Evolutionary conservation across 2,888 invertebrate genomes (phyloP).

Genomic region (Rhyacophila evoluta): DNA sequence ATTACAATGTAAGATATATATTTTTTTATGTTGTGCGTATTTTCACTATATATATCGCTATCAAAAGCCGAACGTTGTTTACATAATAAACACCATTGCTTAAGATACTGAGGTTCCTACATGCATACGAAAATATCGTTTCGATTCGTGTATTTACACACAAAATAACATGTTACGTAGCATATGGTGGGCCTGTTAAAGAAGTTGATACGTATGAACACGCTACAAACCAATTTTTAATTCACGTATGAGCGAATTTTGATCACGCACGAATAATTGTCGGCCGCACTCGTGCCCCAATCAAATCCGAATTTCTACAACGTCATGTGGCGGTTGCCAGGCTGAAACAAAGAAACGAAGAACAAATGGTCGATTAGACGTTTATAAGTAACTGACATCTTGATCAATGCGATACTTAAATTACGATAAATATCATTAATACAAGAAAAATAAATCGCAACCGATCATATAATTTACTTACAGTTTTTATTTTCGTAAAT

Average conservation of each 20-base stretch:
- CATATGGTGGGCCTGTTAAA: neutral
- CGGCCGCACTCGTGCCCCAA: neutral
- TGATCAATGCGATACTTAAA: neutral
- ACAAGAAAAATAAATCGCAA: no score
- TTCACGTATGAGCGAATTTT: conserved; percentile 48
- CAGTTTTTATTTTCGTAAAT: no score
- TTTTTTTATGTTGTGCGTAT: no score
- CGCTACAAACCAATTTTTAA: conserved; percentile 55
- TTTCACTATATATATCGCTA: no score
- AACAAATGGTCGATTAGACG: no score
- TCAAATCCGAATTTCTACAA: conserved; percentile 23
- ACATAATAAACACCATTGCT: no score
- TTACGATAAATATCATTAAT: no score
- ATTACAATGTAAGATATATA: no score
- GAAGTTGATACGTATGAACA: conserved; percentile 34
- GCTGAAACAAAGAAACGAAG: neutral
- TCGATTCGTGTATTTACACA: neutral
- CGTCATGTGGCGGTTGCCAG: neutral
- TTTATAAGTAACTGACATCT: no score
- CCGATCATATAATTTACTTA: no score
- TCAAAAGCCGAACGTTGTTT: no score
- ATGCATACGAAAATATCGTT: neutral
- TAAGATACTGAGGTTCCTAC: no score
- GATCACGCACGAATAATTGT: conserved; percentile 45
- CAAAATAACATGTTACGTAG: conserved; percentile 12